Conservation (phyloP, 2,888 invertebrate species). For the Dicyrtoma fusca region DNA sequence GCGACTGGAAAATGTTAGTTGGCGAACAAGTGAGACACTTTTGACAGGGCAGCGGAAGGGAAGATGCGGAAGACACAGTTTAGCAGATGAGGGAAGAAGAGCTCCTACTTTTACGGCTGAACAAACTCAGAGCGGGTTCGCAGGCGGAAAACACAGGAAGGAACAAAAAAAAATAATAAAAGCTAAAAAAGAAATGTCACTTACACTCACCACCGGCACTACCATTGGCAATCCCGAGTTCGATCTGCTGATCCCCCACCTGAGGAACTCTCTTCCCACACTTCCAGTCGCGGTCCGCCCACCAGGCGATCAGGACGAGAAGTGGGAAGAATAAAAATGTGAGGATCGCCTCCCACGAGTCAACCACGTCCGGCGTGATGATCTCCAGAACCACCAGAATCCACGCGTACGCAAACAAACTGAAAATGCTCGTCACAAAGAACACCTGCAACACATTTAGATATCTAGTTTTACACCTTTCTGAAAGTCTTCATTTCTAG, state of each 20-base stretch:
- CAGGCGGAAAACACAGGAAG: neutral
- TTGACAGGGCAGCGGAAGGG: neutral
- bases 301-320: conserved; percentile 64
- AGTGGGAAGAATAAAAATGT: conserved; percentile 66
- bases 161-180: conserved; percentile 9
- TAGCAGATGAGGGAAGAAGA: neutral
- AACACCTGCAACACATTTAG: conserved; percentile 61
- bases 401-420: conserved; percentile 67
- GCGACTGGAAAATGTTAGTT: no score
- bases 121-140: no score
- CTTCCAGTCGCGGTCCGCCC: conserved; percentile 62
- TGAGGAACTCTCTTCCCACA: conserved; percentile 60
- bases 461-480: no score
- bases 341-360: conserved; percentile 66
- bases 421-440: conserved; percentile 61
- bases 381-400: conserved; percentile 62
- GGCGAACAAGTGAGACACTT: no score
- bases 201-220: conserved; percentile 59
- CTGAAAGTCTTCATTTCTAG: no score
- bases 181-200: conserved; percentile 52
- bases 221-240: conserved; percentile 58
- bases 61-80: neutral
- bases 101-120: no score
- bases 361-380: conserved; percentile 61
- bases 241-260: conserved; percentile 60